A percentile compares a stretch with the other conserved stretches of the same genome.
phyloP scores from a whole-genome alignment of 2,888 invertebrate species.

The Chymomyza procnemis region DNA sequence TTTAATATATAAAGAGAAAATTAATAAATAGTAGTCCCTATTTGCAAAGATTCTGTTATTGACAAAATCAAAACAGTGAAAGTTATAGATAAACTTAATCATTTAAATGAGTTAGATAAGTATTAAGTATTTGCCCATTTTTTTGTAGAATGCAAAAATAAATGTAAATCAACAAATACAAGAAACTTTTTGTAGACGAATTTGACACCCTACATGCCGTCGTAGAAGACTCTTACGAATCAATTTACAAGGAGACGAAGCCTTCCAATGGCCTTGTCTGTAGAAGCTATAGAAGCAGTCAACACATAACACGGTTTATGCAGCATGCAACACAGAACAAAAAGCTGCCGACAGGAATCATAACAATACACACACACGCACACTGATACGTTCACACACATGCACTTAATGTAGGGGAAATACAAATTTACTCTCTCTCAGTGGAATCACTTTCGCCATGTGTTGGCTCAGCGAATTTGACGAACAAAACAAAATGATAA shows the following conservation, averaged over 20 bases:
- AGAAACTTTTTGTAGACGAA: too few species aligned
- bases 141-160: too few species aligned
- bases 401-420: neutral
- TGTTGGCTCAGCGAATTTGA: slow-evolving; percentile 49
- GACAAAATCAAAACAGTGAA: too few species aligned
- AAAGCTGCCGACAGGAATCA: neutral
- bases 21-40: too few species aligned
- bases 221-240: slow-evolving; percentile 49
- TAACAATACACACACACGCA: neutral
- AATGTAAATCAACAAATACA: too few species aligned
- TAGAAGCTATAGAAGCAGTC: slow-evolving; percentile 28
- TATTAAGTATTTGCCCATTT: too few species aligned
- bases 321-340: slow-evolving; percentile 17
- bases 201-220: slow-evolving; percentile 49
- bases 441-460: slow-evolving; percentile 20
- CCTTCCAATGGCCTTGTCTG: slow-evolving; percentile 71
- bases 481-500: slow-evolving; percentile 63
- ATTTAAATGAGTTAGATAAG: too few species aligned
- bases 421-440: neutral
- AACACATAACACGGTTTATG: slow-evolving; percentile 2
- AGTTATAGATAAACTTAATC: too few species aligned
- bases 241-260: slow-evolving; percentile 34
- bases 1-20: too few species aligned
- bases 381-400: neutral
- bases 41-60: too few species aligned